Evolutionary conservation across 1,140 invertebrate genomes (phyloP).

Genomic region (Drosophila gunungcola): DNA sequence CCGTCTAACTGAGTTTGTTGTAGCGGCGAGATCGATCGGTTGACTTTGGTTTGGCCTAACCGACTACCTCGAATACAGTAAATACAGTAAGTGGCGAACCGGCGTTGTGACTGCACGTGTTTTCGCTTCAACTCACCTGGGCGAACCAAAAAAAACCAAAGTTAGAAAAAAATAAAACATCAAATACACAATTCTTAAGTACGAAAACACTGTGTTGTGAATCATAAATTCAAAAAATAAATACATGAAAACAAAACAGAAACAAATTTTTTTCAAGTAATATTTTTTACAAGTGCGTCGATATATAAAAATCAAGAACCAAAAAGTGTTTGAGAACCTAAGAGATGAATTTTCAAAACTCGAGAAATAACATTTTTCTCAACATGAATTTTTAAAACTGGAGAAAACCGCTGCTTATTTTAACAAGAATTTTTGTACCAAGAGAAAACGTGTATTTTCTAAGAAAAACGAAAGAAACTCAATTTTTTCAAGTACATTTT

Average conservation of each 20-base stretch:
- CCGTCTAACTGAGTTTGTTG: conserved; percentile 79
- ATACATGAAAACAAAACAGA: conserved; percentile 9
- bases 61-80: conserved; percentile 84
- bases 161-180: conserved; percentile 2
- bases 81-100: conserved; percentile 85
- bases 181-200: conserved; percentile 11
- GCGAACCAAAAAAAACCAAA: conserved; percentile 27
- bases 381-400: not conserved
- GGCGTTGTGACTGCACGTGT: conserved; percentile 85
- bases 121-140: conserved; percentile 63
- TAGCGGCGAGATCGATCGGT: conserved; percentile 41
- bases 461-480: too few relatives aligned
- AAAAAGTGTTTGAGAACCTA: conserved; percentile 26
- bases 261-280: conserved; percentile 56
- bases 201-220: conserved; percentile 18
- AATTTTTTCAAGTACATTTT: conserved; percentile 47
- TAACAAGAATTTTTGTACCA: not conserved
- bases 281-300: conserved; percentile 56
- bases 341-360: not conserved
- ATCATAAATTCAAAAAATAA: conserved; percentile 10
- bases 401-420: not conserved
- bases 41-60: conserved; percentile 81
- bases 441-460: too few relatives aligned
- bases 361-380: not conserved
- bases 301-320: not conserved